Evolutionary conservation across 2,113 vertebrate species (phyloP).

Genomic region (Steatornis caripensis): DNA sequence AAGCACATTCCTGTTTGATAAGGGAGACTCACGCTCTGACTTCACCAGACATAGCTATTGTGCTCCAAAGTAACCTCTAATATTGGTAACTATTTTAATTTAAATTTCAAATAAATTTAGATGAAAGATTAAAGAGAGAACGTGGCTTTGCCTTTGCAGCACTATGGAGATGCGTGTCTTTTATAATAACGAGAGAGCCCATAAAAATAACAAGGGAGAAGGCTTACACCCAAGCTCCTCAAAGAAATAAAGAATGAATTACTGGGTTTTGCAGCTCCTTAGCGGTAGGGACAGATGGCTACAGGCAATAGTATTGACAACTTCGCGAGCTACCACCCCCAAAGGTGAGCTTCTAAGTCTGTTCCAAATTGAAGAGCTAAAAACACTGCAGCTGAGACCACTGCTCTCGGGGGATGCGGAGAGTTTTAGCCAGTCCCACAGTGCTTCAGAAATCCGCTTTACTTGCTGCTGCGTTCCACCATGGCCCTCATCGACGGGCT

Average conservation of each 20-base stretch:
- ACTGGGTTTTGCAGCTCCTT: slow-evolving; percentile 37
- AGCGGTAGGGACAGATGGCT: slow-evolving; percentile 45
- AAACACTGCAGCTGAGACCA: not conserved
- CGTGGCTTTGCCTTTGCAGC: not conserved
- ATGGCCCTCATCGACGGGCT: not conserved
- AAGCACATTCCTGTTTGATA: not conserved
- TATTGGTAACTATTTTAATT: not conserved
- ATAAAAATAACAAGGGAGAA: not conserved
- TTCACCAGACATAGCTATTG: not conserved
- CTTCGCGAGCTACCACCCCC: slow-evolving; percentile 42
- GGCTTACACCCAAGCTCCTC: not conserved
- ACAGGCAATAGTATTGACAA: slow-evolving; percentile 47
- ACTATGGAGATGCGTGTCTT: not conserved
- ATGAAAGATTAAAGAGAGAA: not conserved
- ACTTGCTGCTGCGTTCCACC: not conserved
- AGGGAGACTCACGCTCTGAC: not conserved
- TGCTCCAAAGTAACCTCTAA: not conserved
- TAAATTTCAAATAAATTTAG: not conserved
- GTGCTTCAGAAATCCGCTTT: not conserved
- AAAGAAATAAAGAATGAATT: not conserved
- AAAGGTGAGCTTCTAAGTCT: slow-evolving; percentile 47
- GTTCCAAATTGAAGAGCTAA: slow-evolving; percentile 10
- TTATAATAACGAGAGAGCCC: not conserved
- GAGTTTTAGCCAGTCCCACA: not conserved
- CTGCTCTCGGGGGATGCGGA: fast-evolving